Evolutionary conservation across 2,113 vertebrate genomes (phyloP).

Genomic region (Platichthys flesus): DNA sequence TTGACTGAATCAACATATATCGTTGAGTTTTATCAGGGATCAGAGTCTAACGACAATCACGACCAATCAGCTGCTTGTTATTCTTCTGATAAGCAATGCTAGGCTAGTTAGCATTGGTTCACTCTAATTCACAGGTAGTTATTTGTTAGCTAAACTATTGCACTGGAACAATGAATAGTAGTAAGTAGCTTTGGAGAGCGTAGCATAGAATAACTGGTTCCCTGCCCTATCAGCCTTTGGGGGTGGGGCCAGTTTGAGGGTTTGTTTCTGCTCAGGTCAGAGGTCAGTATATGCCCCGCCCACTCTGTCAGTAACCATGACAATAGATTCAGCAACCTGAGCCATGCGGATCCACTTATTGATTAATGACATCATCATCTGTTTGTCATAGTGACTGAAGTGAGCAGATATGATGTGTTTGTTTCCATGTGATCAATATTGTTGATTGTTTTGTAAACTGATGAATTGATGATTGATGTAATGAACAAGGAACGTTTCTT

Average conservation of each 20-base stretch:
- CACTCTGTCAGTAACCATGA: not conserved
- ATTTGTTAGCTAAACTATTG: constrained; percentile 8
- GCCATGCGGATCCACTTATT: not conserved
- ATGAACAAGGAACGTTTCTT: not conserved
- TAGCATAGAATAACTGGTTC: not conserved
- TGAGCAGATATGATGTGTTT: not conserved
- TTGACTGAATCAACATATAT: constrained; percentile 14
- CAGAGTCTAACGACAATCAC: constrained; percentile 28
- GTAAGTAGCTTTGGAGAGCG: constrained; percentile 10
- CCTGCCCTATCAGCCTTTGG: not conserved
- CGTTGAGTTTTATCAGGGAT: constrained; percentile 27
- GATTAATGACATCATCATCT: constrained; percentile 16
- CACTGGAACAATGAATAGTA: constrained; percentile 27
- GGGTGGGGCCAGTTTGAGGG: not conserved
- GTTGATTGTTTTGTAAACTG: not conserved
- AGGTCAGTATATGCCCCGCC: constrained; percentile 2
- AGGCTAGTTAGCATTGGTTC: not conserved
- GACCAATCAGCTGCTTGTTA: constrained; percentile 32
- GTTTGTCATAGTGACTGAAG: constrained; percentile 5
- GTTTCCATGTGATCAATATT: not conserved
- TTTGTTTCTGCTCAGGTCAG: constrained; percentile 15
- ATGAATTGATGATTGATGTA: constrained; percentile 17
- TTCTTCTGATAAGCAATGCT: not conserved
- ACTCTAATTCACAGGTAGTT: no score
- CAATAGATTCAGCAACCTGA: no score